These are phyloP conservation scores for Lamellibrachia luymesi DNA, from an alignment of 1,140 invertebrate genomes.

Conservation along the genomic window DNA sequence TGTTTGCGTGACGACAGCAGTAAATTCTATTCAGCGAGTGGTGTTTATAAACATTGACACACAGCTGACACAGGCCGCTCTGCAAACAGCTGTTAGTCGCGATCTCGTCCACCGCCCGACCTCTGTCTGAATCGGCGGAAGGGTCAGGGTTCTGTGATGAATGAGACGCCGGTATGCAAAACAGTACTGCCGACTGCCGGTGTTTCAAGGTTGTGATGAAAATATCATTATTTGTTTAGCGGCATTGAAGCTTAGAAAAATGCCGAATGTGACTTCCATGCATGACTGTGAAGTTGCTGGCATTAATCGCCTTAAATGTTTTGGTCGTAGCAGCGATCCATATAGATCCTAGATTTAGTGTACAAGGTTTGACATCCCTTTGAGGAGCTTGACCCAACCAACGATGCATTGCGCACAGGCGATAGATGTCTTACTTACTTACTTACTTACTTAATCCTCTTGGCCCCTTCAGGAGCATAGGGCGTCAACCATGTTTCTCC, in stretches of 20 bases:
- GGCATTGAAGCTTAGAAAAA: neutral
- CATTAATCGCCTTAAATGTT: neutral
- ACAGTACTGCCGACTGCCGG: neutral
- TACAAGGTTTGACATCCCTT: no score
- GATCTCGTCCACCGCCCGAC: neutral
- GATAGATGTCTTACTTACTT: no score
- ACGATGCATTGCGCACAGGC: no score
- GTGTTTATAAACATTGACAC: conserved; percentile 5
- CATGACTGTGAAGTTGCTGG: neutral
- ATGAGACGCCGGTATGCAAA: neutral
- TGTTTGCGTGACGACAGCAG: neutral
- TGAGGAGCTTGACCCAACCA: no score
- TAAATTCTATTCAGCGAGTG: neutral
- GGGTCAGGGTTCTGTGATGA: neutral
- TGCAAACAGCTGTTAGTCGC: neutral
- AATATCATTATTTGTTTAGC: neutral
- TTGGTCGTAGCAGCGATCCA: no score
- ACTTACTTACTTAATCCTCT: no score
- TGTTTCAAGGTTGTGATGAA: neutral
- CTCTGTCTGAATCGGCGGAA: neutral
- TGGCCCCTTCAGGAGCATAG: no score
- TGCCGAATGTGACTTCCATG: neutral
- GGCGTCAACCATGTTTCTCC: no score
- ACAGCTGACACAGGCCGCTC: neutral
- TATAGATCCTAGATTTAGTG: no score